Evolutionary conservation across 2,888 invertebrate genomes (phyloP).

Genomic region (Chaitophorus viminalis): DNA sequence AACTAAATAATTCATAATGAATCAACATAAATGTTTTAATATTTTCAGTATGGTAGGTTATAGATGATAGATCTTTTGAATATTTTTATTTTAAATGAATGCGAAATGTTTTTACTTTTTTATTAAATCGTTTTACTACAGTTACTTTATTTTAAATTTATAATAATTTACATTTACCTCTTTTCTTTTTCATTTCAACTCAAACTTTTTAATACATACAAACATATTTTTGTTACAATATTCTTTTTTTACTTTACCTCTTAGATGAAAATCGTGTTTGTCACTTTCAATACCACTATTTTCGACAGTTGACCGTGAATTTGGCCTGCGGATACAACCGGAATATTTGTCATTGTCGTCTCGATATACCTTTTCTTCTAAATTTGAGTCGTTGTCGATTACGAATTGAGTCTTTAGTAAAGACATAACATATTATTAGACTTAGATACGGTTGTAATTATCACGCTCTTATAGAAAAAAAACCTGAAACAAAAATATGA

Average conservation of each 20-base stretch:
- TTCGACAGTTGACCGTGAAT: conserved; percentile 13
- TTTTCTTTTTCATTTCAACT: neutral
- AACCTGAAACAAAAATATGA: conserved; percentile 41
- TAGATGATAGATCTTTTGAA: too few relatives aligned
- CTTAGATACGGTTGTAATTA: neutral
- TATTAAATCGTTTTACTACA: too few relatives aligned
- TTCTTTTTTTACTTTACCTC: conserved; percentile 19
- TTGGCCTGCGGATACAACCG: conserved; percentile 23
- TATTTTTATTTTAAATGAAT: too few relatives aligned
- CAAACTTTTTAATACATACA: neutral
- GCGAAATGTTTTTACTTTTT: too few relatives aligned
- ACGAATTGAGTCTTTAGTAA: conserved; percentile 47
- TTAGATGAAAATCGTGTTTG: conserved; percentile 43
- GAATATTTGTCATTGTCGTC: conserved; percentile 35
- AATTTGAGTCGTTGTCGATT: conserved; percentile 26
- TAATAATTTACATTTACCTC: neutral
- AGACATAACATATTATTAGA: conserved; percentile 53
- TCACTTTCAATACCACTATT: conserved; percentile 1
- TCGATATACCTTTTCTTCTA: conserved; percentile 31
- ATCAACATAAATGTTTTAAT: too few relatives aligned
- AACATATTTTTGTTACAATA: neutral
- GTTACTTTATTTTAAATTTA: neutral
- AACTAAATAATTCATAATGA: too few relatives aligned
- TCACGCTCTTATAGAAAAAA: neutral
- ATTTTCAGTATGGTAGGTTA: too few relatives aligned